Percentiles rank a stretch among this genome's conserved stretches.
Conservation (phyloP, 2,888 invertebrate genomes). For the Tubulanus polymorphus region DNA sequence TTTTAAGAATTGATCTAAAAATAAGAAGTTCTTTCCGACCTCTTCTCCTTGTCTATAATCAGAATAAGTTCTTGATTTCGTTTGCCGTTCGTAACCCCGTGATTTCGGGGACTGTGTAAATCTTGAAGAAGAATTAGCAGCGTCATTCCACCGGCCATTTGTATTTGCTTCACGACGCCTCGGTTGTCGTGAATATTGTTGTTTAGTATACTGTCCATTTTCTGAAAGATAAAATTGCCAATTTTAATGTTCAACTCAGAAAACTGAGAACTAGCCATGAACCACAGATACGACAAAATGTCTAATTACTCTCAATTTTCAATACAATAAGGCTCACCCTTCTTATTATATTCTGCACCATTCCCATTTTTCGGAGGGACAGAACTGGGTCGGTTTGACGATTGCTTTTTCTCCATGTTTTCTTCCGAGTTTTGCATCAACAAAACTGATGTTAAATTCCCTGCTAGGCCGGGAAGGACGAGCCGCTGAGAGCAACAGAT, state of each 20-base stretch:
- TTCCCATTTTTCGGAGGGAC: conserved; percentile 33
- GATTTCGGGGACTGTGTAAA: no score
- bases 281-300: no score
- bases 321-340: no score
- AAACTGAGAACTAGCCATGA: no score
- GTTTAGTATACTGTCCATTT: conserved; percentile 22
- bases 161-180: no score
- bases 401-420: conserved; percentile 34
- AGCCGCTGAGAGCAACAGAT: conserved; percentile 21
- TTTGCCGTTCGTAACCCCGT: no score
- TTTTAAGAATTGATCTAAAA: neutral
- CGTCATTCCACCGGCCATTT: no score
- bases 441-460: conserved; percentile 13
- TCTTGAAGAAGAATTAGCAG: no score
- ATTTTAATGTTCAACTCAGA: no score
- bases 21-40: conserved; percentile 24
- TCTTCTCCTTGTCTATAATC: conserved; percentile 61
- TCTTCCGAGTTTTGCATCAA: conserved; percentile 38
- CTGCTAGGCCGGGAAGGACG: conserved; percentile 28
- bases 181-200: no score
- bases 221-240: conserved; percentile 26
- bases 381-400: conserved; percentile 31
- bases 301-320: no score
- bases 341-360: no score
- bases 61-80: conserved; percentile 65